phyloP scores from a whole-genome alignment of 2,113 vertebrate species.

The Tursiops truncatus region DNA sequence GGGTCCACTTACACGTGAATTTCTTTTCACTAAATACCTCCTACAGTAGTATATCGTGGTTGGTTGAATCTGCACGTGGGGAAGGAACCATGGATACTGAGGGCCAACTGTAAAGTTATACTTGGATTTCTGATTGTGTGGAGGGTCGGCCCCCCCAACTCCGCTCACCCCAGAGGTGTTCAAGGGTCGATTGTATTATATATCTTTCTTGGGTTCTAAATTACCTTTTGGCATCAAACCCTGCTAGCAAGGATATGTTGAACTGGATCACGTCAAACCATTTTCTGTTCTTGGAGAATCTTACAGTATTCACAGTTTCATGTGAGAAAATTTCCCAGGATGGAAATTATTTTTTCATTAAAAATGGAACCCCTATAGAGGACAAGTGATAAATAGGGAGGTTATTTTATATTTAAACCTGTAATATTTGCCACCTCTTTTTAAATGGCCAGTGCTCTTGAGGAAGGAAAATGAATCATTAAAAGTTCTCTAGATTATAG shows the following conservation, averaged over 20 bases:
- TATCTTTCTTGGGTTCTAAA: background rate
- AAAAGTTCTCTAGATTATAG: background rate
- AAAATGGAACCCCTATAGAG: background rate
- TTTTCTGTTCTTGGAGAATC: background rate
- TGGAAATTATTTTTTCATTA: background rate
- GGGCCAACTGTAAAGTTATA: background rate
- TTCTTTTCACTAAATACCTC: background rate
- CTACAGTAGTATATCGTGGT: background rate
- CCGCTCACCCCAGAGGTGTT: background rate
- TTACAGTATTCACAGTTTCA: background rate
- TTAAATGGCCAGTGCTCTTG: background rate
- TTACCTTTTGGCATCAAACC: background rate
- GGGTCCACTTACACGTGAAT: background rate
- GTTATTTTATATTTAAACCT: conserved; percentile 15
- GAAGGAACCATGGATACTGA: background rate
- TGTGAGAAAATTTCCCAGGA: background rate
- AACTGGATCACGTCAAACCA: background rate
- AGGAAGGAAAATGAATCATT: background rate
- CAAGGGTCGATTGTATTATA: background rate
- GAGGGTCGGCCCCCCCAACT: background rate
- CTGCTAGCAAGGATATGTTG: background rate
- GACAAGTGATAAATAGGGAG: background rate
- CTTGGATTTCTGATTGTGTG: background rate
- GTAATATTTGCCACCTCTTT: background rate
- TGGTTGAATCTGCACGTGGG: background rate